phyloP scores from a whole-genome alignment of 1,140 invertebrate species.

The Uloborus diversus region DNA sequence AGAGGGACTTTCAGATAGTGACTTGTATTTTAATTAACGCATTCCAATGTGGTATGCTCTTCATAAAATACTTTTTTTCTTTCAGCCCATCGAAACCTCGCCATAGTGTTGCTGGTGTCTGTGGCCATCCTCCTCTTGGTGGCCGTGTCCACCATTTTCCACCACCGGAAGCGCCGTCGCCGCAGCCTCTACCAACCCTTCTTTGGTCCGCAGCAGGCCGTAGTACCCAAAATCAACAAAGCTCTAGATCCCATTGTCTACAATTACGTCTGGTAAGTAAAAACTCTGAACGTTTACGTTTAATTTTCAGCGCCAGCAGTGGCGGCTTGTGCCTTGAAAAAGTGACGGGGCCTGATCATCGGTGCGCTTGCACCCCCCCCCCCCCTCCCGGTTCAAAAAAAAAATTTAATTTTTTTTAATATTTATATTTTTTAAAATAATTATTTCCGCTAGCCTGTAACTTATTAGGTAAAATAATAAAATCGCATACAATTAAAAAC shows the following conservation, averaged over 20 bases:
- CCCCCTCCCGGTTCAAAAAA: neutral
- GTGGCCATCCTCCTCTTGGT: slow-evolving; percentile 1
- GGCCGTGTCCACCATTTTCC: neutral
- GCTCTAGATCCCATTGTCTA: slow-evolving; percentile 34
- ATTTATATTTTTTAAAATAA: neutral
- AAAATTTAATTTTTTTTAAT: neutral
- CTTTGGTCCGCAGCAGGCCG: neutral
- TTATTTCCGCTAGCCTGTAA: neutral
- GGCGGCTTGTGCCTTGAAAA: too few species aligned
- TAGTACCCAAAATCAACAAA: slow-evolving; percentile 18
- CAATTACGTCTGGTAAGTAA: slow-evolving; percentile 44
- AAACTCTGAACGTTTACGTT: neutral
- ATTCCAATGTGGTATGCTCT: too few species aligned
- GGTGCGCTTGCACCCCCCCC: too few species aligned
- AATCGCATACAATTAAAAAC: too few species aligned
- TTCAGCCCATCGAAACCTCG: neutral
- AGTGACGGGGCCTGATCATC: too few species aligned
- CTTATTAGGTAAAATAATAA: neutral
- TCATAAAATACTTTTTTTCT: too few species aligned
- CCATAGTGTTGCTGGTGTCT: neutral
- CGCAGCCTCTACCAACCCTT: slow-evolving; percentile 37
- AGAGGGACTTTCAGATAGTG: too few species aligned
- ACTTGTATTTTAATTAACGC: too few species aligned
- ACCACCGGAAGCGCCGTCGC: slow-evolving; percentile 3
- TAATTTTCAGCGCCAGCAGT: neutral